These are phyloP conservation scores for Meloe dianella DNA, from an alignment of 2,888 invertebrate genomes.

Conservation along the genomic window DNA sequence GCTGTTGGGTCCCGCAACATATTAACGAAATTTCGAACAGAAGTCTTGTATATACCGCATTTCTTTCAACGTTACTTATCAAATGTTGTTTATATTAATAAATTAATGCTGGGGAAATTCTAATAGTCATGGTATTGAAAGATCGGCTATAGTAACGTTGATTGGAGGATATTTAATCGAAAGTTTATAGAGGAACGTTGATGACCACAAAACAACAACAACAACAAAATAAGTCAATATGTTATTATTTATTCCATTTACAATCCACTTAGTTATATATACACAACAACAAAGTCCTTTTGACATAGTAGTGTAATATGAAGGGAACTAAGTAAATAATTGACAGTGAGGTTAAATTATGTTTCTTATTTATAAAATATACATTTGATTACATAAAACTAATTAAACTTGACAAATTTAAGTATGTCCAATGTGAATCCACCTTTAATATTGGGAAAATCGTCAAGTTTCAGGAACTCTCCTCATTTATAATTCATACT, in stretches of 20 bases:
- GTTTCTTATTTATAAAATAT: constrained; percentile 27
- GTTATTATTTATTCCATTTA: constrained; percentile 51
- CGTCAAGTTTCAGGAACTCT: constrained; percentile 10
- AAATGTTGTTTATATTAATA: constrained; percentile 36
- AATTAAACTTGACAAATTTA: constrained; percentile 12
- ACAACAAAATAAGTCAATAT: constrained; percentile 25
- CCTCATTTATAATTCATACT: constrained; percentile 13
- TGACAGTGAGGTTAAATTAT: constrained; percentile 34
- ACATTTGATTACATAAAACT: constrained; percentile 22
- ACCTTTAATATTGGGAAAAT: neutral
- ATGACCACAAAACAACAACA: neutral
- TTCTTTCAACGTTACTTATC: constrained; percentile 37
- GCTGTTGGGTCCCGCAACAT: constrained; percentile 33
- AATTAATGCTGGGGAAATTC: constrained; percentile 26
- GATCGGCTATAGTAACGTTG: constrained; percentile 18
- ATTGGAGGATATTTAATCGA: constrained; percentile 17
- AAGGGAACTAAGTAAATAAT: constrained; percentile 35
- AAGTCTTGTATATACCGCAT: constrained; percentile 24
- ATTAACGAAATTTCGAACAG: constrained; percentile 32
- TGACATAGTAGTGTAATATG: constrained; percentile 33
- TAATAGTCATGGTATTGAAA: constrained; percentile 30
- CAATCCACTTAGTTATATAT: constrained; percentile 56
- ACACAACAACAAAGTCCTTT: constrained; percentile 56
- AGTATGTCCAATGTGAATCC: neutral
- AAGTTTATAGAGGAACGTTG: constrained; percentile 9